Conservation (phyloP, 2,797 vertebrate species). For the Scyliorhinus canicula region DNA sequence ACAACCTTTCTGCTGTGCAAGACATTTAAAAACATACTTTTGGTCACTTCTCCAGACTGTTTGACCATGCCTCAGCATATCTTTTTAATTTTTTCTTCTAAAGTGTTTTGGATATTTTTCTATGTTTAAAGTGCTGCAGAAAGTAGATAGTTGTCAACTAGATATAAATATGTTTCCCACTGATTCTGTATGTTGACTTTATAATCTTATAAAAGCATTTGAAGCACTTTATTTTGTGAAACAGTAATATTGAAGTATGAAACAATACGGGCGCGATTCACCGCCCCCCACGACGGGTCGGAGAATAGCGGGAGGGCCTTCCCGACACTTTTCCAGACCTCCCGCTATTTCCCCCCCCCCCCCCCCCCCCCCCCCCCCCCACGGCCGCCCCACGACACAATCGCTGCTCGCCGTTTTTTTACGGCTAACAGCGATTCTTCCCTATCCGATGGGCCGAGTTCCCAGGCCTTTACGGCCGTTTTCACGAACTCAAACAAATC, state of each 20-base stretch:
- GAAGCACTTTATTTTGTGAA: background rate
- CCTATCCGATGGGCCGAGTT: too few species aligned
- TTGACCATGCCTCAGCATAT: background rate
- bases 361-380: too few species aligned
- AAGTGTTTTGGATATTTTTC: background rate
- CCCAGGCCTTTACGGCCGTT: too few species aligned
- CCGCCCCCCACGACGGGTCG: too few species aligned
- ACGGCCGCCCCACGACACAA: too few species aligned
- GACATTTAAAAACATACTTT: background rate
- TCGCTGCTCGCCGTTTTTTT: too few species aligned
- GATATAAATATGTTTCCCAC: background rate
- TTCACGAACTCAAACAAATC: too few species aligned
- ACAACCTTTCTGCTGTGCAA: background rate
- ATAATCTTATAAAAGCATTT: background rate
- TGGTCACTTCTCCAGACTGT: background rate
- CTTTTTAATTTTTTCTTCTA: background rate
- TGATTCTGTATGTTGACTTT: background rate
- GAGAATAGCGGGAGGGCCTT: too few species aligned
- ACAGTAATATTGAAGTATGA: background rate
- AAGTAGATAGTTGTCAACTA: background rate
- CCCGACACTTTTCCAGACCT: too few species aligned
- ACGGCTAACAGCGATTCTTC: too few species aligned
- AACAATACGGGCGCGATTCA: too few species aligned
- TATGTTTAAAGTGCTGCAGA: background rate
- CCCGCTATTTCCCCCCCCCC: too few species aligned